Evolutionary conservation across 2,888 invertebrate species (phyloP).

Genomic region (Tryphoninae sp.): DNA sequence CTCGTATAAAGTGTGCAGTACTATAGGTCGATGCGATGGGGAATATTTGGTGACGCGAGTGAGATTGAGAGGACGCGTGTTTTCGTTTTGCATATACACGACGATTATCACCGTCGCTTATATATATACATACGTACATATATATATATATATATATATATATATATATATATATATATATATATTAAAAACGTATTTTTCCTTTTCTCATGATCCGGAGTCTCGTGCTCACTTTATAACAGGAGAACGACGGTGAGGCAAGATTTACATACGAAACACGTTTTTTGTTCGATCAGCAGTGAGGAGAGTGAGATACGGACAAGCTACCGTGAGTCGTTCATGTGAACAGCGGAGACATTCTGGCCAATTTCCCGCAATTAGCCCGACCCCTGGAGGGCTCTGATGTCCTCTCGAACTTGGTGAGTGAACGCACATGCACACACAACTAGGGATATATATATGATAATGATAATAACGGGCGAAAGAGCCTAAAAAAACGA

Average conservation of each 20-base stretch:
- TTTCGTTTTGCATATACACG: not conserved
- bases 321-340: slow-evolving; percentile 53
- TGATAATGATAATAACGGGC: slow-evolving; percentile 39
- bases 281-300: slow-evolving; percentile 62
- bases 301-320: slow-evolving; percentile 48
- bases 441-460: slow-evolving; percentile 6
- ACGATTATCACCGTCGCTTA: slow-evolving; percentile 27
- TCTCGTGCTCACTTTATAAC: slow-evolving; percentile 10
- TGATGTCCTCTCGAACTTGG: not conserved
- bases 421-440: not conserved
- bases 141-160: slow-evolving; percentile 3
- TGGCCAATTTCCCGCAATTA: slow-evolving; percentile 70
- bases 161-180: slow-evolving; percentile 12
- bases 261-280: slow-evolving; percentile 72
- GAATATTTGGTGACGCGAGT: slow-evolving; percentile 16
- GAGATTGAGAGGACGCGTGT: slow-evolving; percentile 5
- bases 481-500: slow-evolving; percentile 21
- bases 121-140: slow-evolving; percentile 20
- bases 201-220: slow-evolving; percentile 42
- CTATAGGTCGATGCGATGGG: not conserved
- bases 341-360: slow-evolving; percentile 63
- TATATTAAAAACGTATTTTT: not conserved
- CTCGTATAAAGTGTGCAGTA: not conserved
- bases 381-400: slow-evolving; percentile 55
- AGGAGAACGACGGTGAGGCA: slow-evolving; percentile 15